These are phyloP conservation scores for Hemithea aestivaria DNA, from an alignment of 2,888 invertebrate species.

Conservation along the genomic window DNA sequence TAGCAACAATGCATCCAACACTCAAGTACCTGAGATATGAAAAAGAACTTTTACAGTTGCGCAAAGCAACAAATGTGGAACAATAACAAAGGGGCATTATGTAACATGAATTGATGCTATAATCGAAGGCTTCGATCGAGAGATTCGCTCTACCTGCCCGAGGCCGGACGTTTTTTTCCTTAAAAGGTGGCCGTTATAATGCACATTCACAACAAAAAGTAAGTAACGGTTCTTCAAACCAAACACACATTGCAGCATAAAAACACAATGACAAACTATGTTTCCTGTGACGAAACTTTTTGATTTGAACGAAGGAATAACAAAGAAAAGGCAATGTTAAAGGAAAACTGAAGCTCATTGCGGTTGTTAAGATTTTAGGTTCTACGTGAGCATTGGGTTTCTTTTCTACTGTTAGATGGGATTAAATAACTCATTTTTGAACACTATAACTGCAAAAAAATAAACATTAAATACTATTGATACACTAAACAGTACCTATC, in stretches of 20 bases:
- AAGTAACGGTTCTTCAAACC: slow-evolving; percentile 65
- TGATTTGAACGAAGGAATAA: slow-evolving; percentile 36
- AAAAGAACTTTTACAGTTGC: slow-evolving; percentile 53
- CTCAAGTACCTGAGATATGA: slow-evolving; percentile 17
- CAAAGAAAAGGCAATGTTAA: slow-evolving; percentile 20
- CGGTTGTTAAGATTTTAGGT: too few species aligned
- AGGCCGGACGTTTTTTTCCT: slow-evolving; percentile 55
- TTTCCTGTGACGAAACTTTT: slow-evolving; percentile 61
- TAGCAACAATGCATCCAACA: not conserved
- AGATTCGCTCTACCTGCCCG: slow-evolving; percentile 72
- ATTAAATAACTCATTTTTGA: too few species aligned
- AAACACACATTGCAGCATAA: slow-evolving; percentile 70
- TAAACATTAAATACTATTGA: too few species aligned
- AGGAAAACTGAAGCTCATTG: too few species aligned
- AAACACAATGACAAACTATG: slow-evolving; percentile 70
- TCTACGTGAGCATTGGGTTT: too few species aligned
- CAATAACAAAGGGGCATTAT: slow-evolving; percentile 52
- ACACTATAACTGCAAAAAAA: too few species aligned
- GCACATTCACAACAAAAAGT: slow-evolving; percentile 53
- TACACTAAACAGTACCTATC: too few species aligned
- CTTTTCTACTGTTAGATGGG: too few species aligned
- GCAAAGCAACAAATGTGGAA: slow-evolving; percentile 45
- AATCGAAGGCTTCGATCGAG: slow-evolving; percentile 62
- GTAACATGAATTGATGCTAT: slow-evolving; percentile 54
- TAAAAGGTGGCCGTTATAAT: slow-evolving; percentile 71